Conservation (phyloP, 2,888 invertebrate species). For the Eupeodes luniger region DNA sequence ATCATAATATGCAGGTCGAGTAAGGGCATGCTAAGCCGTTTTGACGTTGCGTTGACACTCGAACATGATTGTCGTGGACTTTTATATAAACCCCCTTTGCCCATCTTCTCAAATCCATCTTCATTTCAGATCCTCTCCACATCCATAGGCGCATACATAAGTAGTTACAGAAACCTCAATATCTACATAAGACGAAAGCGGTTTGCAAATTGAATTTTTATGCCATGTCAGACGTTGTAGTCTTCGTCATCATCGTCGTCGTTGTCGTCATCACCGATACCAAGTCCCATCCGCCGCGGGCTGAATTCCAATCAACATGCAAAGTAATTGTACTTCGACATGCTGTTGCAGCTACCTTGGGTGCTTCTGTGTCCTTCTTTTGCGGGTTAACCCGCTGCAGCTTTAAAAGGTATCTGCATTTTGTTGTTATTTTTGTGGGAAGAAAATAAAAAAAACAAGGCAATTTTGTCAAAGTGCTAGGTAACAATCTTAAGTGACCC, state of each 20-base stretch:
- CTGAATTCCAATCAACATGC: constrained; percentile 75
- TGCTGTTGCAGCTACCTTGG: constrained; percentile 65
- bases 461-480: constrained; percentile 59
- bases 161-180: constrained; percentile 35
- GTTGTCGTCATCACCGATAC: constrained; percentile 31
- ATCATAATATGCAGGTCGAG: constrained; percentile 69
- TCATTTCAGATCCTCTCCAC: too few species aligned
- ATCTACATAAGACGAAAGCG: constrained; percentile 9
- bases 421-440: not conserved
- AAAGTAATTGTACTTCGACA: constrained; percentile 73
- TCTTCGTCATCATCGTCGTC: constrained; percentile 24
- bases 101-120: not conserved
- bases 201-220: constrained; percentile 74
- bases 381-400: constrained; percentile 7
- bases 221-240: constrained; percentile 56
- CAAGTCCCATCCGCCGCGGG: constrained; percentile 59
- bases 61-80: constrained; percentile 72
- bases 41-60: constrained; percentile 73
- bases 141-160: not conserved
- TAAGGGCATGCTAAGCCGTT: constrained; percentile 66
- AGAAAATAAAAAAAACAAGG: constrained; percentile 22
- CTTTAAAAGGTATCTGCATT: not conserved
- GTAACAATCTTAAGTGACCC: constrained; percentile 68
- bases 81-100: constrained; percentile 7
- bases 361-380: constrained; percentile 41